These are phyloP conservation scores for Euplagia quadripunctaria DNA, from an alignment of 2,888 invertebrate genomes.

Conservation along the genomic window DNA sequence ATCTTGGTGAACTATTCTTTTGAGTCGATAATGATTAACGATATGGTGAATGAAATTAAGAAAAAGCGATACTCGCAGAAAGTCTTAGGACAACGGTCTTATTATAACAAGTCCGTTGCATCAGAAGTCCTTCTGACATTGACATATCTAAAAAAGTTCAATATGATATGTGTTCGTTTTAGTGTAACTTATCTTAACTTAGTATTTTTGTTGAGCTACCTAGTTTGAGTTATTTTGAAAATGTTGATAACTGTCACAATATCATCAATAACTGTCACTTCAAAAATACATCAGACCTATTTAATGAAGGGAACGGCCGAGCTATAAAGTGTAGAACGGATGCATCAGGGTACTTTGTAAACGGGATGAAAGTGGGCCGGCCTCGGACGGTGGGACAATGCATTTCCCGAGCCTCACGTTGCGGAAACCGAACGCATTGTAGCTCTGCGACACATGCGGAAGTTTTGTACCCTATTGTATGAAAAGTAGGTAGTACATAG, in stretches of 20 bases:
- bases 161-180: not conserved
- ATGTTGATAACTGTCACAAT: not conserved
- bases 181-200: not conserved
- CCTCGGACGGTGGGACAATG: constrained; percentile 68
- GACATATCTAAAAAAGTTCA: no score
- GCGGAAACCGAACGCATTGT: constrained; percentile 72
- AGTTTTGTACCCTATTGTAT: constrained; percentile 61
- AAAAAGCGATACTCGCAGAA: no score
- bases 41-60: no score
- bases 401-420: constrained; percentile 64
- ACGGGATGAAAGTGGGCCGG: constrained; percentile 73
- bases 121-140: no score
- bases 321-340: constrained; percentile 63
- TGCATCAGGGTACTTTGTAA: constrained; percentile 65
- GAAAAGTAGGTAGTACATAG: constrained; percentile 38
- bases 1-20: no score
- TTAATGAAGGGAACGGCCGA: constrained; percentile 69
- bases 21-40: no score
- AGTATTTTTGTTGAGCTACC: not conserved
- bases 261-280: no score
- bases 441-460: constrained; percentile 63
- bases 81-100: no score
- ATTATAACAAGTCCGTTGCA: no score
- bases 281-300: constrained; percentile 22
- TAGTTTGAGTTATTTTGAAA: not conserved